Conservation (phyloP, 2,888 invertebrate species). For the Phorcus lineatus region DNA sequence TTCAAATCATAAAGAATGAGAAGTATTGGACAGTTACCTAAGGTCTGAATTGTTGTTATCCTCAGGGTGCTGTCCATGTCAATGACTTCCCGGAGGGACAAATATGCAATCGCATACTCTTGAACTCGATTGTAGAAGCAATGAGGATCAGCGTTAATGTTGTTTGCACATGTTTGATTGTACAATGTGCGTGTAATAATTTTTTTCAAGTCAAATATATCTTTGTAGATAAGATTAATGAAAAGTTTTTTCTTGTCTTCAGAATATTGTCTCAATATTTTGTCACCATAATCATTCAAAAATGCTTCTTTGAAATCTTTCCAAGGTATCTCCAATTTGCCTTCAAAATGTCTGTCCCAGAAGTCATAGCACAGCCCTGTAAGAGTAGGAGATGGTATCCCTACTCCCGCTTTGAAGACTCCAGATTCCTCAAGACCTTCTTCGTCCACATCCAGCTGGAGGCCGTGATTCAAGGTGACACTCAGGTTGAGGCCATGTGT, state of each 20-base stretch:
- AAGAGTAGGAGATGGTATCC: not conserved
- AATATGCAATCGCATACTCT: slow-evolving; percentile 64
- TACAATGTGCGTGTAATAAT: slow-evolving; percentile 41
- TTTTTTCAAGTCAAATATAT: slow-evolving; percentile 56
- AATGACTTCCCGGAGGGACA: slow-evolving; percentile 66
- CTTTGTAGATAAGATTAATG: slow-evolving; percentile 60
- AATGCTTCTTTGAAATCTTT: slow-evolving; percentile 56
- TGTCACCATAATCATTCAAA: slow-evolving; percentile 58
- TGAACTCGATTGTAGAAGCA: slow-evolving; percentile 61
- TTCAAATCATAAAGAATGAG: no score
- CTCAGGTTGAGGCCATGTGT: slow-evolving; percentile 47
- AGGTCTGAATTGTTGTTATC: slow-evolving; percentile 64
- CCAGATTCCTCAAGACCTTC: slow-evolving; percentile 23
- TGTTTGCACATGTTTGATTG: slow-evolving; percentile 52
- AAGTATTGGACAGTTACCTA: slow-evolving; percentile 50
- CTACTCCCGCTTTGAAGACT: not conserved
- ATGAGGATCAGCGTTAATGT: slow-evolving; percentile 44
- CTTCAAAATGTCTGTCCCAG: slow-evolving; percentile 62
- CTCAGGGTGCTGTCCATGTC: slow-evolving; percentile 65
- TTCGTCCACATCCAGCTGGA: slow-evolving; percentile 23
- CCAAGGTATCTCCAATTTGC: slow-evolving; percentile 51
- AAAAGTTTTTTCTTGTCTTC: slow-evolving; percentile 52
- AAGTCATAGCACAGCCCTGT: slow-evolving; percentile 47
- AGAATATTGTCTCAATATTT: slow-evolving; percentile 48
- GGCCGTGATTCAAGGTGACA: slow-evolving; percentile 32